phyloP scores from a whole-genome alignment of 2,113 vertebrate genomes.

The Ptyas mucosa region DNA sequence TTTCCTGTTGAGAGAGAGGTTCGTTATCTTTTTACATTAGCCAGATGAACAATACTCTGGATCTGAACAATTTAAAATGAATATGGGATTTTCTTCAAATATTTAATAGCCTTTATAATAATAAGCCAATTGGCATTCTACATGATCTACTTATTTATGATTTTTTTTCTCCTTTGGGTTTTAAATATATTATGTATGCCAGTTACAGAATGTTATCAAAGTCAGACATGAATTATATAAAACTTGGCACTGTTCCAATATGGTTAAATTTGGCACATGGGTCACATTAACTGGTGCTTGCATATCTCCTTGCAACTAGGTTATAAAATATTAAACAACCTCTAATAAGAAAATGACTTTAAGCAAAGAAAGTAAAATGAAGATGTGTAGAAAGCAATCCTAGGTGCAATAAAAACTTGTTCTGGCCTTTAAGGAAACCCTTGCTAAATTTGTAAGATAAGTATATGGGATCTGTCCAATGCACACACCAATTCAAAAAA shows the following conservation, averaged over 20 bases:
- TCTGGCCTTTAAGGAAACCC: background rate
- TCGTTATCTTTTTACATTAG: background rate
- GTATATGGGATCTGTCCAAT: background rate
- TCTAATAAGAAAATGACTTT: background rate
- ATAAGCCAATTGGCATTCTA: background rate
- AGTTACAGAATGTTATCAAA: background rate
- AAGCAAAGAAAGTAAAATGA: background rate
- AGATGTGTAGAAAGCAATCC: background rate
- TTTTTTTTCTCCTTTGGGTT: background rate
- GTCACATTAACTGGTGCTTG: background rate
- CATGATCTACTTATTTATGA: background rate
- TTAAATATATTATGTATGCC: background rate
- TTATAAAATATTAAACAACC: background rate
- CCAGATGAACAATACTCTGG: background rate
- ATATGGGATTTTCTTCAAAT: background rate
- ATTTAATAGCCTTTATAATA: background rate
- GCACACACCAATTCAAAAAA: background rate
- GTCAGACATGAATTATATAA: background rate
- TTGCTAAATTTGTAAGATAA: background rate
- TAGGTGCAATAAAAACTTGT: background rate
- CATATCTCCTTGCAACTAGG: background rate
- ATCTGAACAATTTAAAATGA: background rate
- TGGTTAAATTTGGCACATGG: background rate
- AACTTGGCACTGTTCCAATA: background rate
- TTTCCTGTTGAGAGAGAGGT: background rate